These are phyloP conservation scores for Diadema setosum DNA, from an alignment of 35 echinoderm and acorn worm species.

Conservation along the genomic window DNA sequence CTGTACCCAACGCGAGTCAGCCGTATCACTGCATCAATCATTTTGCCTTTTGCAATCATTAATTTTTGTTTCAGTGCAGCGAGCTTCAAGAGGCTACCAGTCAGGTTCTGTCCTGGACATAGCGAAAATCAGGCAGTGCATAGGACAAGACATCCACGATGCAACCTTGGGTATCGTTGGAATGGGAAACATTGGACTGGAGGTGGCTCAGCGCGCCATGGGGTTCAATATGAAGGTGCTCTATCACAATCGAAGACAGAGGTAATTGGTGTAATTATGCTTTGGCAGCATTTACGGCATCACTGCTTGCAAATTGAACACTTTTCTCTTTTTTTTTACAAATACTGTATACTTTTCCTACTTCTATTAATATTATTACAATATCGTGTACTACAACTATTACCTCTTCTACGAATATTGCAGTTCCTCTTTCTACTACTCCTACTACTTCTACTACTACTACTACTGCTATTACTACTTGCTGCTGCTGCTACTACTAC, in stretches of 20 bases:
- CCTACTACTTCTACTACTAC: too few relatives aligned
- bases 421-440: too few relatives aligned
- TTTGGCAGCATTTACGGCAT: background rate
- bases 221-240: slow-evolving; percentile 60
- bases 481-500: background rate
- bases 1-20: too few relatives aligned
- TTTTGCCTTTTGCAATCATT: too few relatives aligned
- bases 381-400: background rate
- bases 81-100: too few relatives aligned
- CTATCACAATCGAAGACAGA: slow-evolving; percentile 45
- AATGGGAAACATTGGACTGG: slow-evolving; percentile 55
- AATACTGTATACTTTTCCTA: too few relatives aligned
- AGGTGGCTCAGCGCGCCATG: slow-evolving; percentile 44
- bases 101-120: too few relatives aligned
- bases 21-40: too few relatives aligned
- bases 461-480: too few relatives aligned
- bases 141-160: slow-evolving; percentile 23
- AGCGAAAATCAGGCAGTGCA: background rate
- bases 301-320: background rate
- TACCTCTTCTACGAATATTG: background rate
- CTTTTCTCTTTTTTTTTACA: background rate
- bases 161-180: slow-evolving; percentile 62
- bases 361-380: too few relatives aligned
- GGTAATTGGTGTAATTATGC: background rate
- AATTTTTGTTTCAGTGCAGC: too few relatives aligned